phyloP scores from a whole-genome alignment of 2,113 vertebrate genomes.

The Romanogobio albipinnatus region DNA sequence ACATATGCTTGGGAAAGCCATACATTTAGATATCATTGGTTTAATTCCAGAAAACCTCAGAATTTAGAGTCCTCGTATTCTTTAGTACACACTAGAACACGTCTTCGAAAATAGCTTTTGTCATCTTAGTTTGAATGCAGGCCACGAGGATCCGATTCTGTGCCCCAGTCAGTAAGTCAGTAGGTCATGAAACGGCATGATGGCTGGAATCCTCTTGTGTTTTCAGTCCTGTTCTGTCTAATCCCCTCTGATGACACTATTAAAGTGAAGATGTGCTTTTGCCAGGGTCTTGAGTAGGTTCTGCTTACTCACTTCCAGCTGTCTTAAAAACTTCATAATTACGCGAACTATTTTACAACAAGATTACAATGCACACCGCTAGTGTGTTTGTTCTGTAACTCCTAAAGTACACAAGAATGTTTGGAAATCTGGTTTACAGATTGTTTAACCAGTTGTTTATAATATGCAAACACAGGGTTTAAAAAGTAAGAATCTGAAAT shows the following conservation, averaged over 20 bases:
- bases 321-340: conserved; percentile 26
- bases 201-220: conserved; percentile 54
- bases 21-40: no score
- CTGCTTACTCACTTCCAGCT: conserved; percentile 17
- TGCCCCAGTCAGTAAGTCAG: conserved; percentile 46
- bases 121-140: conserved; percentile 15
- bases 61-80: no score
- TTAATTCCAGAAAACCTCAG: no score
- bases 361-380: neutral
- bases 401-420: neutral
- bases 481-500: neutral
- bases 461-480: neutral
- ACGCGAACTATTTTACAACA: neutral
- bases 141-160: conserved; percentile 36
- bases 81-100: neutral
- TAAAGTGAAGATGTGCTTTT: conserved; percentile 55
- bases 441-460: conserved; percentile 3
- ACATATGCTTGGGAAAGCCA: no score
- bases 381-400: neutral
- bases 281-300: conserved; percentile 16
- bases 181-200: conserved; percentile 53
- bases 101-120: neutral
- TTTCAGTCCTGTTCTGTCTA: conserved; percentile 58
- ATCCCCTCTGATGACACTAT: conserved; percentile 64
- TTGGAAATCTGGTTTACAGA: neutral